These are phyloP conservation scores for Aleadryas rufinucha DNA, from an alignment of 2,113 vertebrate genomes.

Conservation along the genomic window DNA sequence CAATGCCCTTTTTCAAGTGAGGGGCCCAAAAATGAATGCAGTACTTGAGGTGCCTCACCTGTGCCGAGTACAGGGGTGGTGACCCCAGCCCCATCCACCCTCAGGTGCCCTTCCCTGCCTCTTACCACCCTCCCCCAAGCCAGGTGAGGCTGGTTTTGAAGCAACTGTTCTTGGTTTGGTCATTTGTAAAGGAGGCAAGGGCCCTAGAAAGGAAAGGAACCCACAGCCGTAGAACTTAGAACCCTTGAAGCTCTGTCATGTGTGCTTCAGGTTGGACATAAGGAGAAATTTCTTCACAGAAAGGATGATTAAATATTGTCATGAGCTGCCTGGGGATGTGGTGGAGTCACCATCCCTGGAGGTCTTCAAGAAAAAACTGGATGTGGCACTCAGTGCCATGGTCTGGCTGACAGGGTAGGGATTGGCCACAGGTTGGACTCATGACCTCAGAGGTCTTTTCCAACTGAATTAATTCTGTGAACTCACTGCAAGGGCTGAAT, in stretches of 20 bases:
- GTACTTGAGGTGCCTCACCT: not conserved
- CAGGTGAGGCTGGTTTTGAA: not conserved
- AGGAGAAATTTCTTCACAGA: not conserved
- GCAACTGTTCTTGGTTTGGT: not conserved
- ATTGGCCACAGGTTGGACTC: not conserved
- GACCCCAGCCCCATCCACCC: not conserved
- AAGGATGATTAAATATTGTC: not conserved
- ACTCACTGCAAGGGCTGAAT: not conserved
- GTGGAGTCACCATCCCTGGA: not conserved
- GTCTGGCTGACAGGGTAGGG: not conserved
- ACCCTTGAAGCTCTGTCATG: not conserved
- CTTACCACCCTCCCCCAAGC: rapidly evolving
- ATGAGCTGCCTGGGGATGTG: not conserved
- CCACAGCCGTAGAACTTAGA: not conserved
- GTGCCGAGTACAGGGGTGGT: not conserved
- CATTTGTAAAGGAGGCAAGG: not conserved
- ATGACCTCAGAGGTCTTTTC: not conserved
- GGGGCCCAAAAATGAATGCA: not conserved
- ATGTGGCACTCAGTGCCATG: not conserved
- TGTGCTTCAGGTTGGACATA: not conserved
- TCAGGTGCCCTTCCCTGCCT: not conserved
- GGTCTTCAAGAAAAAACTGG: not conserved
- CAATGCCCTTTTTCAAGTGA: not conserved
- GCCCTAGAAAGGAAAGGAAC: not conserved
- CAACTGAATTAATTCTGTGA: not conserved